Evolutionary conservation across 2,797 vertebrate species (phyloP).

Genomic region (Falco peregrinus): DNA sequence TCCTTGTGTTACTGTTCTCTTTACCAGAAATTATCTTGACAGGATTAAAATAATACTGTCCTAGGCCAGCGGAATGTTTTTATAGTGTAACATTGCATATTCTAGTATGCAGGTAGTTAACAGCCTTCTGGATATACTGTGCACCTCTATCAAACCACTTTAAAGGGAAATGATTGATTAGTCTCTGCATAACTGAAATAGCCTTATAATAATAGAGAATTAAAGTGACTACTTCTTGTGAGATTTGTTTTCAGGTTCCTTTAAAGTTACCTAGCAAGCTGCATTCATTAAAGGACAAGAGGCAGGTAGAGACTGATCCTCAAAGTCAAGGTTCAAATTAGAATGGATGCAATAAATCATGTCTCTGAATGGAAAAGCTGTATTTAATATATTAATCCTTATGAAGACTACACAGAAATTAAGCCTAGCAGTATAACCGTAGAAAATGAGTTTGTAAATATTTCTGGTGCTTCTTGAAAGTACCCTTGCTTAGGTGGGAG

Average conservation of each 20-base stretch:
- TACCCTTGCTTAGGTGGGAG: background rate
- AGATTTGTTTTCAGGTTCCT: background rate
- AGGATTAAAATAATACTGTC: background rate
- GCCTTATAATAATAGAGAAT: background rate
- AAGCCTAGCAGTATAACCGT: background rate
- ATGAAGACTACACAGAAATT: background rate
- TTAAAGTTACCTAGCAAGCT: background rate
- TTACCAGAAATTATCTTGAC: background rate
- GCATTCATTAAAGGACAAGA: background rate
- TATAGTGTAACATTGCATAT: background rate
- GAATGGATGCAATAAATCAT: background rate
- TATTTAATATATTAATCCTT: background rate
- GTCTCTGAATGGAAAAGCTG: background rate
- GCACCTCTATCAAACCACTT: background rate
- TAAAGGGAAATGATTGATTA: background rate
- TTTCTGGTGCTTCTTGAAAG: background rate
- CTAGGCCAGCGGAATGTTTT: background rate
- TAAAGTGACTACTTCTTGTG: background rate
- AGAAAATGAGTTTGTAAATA: background rate
- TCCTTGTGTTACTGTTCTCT: background rate
- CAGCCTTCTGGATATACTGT: background rate
- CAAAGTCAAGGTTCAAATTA: background rate
- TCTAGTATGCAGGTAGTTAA: background rate
- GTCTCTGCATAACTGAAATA: background rate
- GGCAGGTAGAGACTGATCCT: background rate